Evolutionary conservation across 2,797 vertebrate genomes (phyloP), one percentile per base, ranked within the genome.

Genomic region (Myripristis murdjan): DNA sequence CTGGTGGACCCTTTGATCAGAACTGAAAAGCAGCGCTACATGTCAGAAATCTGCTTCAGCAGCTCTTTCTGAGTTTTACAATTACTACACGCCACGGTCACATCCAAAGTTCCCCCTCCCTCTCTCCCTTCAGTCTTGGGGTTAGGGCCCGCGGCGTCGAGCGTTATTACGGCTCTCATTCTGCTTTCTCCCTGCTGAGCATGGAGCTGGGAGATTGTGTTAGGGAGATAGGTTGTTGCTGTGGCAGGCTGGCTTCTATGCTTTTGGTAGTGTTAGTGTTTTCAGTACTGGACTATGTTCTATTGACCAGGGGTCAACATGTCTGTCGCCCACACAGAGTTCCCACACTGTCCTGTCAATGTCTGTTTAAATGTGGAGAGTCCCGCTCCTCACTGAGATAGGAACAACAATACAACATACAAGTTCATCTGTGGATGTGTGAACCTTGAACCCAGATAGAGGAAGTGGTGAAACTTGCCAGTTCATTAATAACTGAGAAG

Each of bases 51-150:
- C 76, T 95, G 94, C 93, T 88, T 92, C 81, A 86, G 91, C 94
- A 95, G 94, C 94, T 94, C 83, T 95, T 95, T 94, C 91, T 64
- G 92, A 94, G 91, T 95, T 94, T 95, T 93, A 94, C 94, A 94
- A 93, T 94, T 92, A 92, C 92, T 89, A 93, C 91, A 92, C 77
- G 80, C 88, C 87, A 75, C 86, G 92, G 93, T 91, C 92, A 93
- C 86, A 91, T 87, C 91, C 83, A 87, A 91, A 92, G 85, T 90
- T 91, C 88, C 79, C 87, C 85, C 88, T 64, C 87, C 67, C 80
- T 79, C 68, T 70, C 67, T 85, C 79, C 86, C 83, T 70, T 53
- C 74, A 85, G 83, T 90, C 79, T 87, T 87, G 67, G 77, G 88
- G 88, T 90, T 89, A 90, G 82, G 74, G 86, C 92, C 86, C 55